Evolutionary conservation across 2,888 invertebrate genomes (phyloP).

Genomic region (Sphecodes monilicornis): DNA sequence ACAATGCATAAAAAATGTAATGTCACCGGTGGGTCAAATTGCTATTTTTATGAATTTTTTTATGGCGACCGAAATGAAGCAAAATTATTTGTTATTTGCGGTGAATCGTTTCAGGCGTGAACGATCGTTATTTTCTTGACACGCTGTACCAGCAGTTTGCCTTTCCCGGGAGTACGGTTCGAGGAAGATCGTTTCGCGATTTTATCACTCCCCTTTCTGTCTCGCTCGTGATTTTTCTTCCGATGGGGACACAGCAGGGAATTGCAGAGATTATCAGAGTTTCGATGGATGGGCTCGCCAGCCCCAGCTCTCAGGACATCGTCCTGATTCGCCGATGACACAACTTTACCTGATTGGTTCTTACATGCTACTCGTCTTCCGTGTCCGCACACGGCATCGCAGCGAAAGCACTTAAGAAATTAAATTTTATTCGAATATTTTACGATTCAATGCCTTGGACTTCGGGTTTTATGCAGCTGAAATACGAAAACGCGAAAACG

Average conservation of each 20-base stretch:
- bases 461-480: no score
- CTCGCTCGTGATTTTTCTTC: slow-evolving; percentile 18
- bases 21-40: no score
- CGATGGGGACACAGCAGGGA: not conserved
- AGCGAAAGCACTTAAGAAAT: not conserved
- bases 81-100: not conserved
- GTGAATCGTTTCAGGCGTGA: not conserved
- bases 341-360: not conserved
- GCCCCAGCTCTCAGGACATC: not conserved
- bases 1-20: no score
- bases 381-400: not conserved
- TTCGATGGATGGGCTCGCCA: not conserved
- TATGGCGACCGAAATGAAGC: not conserved
- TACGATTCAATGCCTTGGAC: no score
- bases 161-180: slow-evolving; percentile 2
- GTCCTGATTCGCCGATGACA: not conserved
- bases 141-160: slow-evolving; percentile 13
- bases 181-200: slow-evolving; percentile 8
- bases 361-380: not conserved
- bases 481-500: no score
- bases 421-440: no score
- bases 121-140: not conserved
- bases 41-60: no score
- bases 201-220: slow-evolving; percentile 13
- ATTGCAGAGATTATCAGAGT: slow-evolving; percentile 3